A percentile compares a stretch with the other conserved stretches of the same genome.
phyloP scores from a whole-genome alignment of 2,797 vertebrate species.

The Cyclopterus lumpus region DNA sequence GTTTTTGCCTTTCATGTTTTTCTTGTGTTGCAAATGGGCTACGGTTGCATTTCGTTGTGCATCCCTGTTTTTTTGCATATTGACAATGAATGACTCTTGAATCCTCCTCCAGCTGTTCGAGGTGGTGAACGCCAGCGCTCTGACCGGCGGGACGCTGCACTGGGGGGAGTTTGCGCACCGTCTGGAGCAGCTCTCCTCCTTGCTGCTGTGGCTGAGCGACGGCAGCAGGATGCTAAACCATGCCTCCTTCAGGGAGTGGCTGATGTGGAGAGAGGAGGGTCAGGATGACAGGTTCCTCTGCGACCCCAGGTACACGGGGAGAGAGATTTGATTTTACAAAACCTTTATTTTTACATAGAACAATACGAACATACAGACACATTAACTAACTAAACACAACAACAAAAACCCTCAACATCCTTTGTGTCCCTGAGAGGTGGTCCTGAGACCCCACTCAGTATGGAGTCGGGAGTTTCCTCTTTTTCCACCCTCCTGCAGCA shows the following conservation, averaged over 20 bases:
- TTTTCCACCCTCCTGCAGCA: too few species aligned
- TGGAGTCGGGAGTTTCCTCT: too few species aligned
- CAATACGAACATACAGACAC: too few species aligned
- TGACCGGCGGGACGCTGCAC: conserved; percentile 87
- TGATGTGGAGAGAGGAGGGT: conserved; percentile 98
- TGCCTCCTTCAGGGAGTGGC: conserved; percentile 97
- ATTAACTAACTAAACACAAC: too few species aligned
- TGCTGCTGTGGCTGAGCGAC: conserved; percentile 91
- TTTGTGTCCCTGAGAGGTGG: too few species aligned
- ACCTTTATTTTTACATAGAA: too few species aligned
- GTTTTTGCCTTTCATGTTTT: too few species aligned
- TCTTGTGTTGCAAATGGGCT: too few species aligned
- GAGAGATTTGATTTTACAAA: too few species aligned
- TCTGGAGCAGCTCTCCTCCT: conserved; percentile 94
- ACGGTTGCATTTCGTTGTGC: too few species aligned
- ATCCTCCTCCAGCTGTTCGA: conserved; percentile 74
- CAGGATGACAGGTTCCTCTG: conserved; percentile 98
- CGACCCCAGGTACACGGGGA: conserved; percentile 89
- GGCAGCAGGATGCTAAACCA: conserved; percentile 96
- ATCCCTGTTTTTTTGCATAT: background rate
- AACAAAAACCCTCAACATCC: too few species aligned
- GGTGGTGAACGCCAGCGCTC: conserved; percentile 91
- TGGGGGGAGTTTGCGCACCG: conserved; percentile 95
- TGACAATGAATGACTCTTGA: background rate
- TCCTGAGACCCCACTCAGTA: too few species aligned